These are phyloP conservation scores for Bucco capensis DNA, from an alignment of 2,113 vertebrate species.

Conservation along the genomic window DNA sequence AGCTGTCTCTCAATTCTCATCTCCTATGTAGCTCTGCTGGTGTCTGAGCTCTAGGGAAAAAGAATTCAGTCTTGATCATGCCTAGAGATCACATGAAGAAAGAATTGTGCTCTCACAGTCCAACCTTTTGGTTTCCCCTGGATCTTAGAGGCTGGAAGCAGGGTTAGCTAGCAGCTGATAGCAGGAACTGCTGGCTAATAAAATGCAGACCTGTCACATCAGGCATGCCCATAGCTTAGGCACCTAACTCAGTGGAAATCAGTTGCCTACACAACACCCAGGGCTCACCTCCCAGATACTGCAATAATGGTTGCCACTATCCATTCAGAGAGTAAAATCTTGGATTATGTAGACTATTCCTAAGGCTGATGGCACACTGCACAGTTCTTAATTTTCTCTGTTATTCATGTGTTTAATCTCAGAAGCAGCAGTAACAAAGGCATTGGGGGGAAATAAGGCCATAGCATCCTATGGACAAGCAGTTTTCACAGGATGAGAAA, in stretches of 20 bases:
- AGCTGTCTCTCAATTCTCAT: background rate
- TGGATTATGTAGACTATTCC: background rate
- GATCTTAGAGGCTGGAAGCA: background rate
- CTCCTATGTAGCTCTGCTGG: background rate
- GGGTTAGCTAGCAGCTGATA: background rate
- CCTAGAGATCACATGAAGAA: background rate
- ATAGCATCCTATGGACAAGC: background rate
- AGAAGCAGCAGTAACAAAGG: background rate
- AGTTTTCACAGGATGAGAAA: background rate
- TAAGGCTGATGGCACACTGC: background rate
- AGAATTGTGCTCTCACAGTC: background rate
- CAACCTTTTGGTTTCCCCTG: background rate
- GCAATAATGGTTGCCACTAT: background rate
- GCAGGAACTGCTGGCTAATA: background rate
- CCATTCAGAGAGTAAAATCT: background rate
- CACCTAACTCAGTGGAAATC: background rate
- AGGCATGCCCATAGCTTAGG: background rate
- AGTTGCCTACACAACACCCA: background rate
- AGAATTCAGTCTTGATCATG: background rate
- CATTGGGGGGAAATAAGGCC: background rate
- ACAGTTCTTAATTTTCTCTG: background rate
- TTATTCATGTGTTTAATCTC: background rate
- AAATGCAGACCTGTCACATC: background rate
- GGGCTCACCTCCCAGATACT: background rate
- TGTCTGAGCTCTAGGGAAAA: background rate